These are phyloP conservation scores for Drosophila subquinaria DNA, from an alignment of 2,888 invertebrate genomes.

Conservation along the genomic window DNA sequence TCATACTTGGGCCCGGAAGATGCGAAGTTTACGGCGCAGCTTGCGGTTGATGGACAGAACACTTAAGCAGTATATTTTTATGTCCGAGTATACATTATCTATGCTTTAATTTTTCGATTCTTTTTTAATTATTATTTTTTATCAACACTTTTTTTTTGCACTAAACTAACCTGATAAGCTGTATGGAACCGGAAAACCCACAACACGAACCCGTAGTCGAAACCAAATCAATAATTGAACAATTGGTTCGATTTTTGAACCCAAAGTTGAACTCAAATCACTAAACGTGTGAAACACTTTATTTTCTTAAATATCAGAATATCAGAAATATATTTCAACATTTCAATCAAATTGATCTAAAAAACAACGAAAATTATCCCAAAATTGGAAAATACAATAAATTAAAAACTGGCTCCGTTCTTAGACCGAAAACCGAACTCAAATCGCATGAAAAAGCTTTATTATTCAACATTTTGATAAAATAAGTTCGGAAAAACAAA, in stretches of 20 bases:
- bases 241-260: neutral
- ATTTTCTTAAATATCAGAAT: neutral
- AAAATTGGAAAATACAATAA: no score
- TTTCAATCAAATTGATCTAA: neutral
- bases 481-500: no score
- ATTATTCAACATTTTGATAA: no score
- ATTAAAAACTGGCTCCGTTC: neutral
- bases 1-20: constrained; percentile 7
- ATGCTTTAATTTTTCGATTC: neutral
- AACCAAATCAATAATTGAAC: neutral
- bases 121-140: constrained; percentile 4
- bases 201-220: constrained; percentile 9
- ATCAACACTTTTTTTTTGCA: constrained; percentile 39
- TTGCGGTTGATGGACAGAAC: constrained; percentile 9
- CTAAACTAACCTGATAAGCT: constrained; percentile 40
- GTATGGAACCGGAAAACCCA: neutral
- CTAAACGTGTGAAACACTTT: neutral
- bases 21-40: constrained; percentile 11
- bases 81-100: neutral
- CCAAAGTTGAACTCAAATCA: neutral
- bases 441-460: neutral
- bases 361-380: neutral
- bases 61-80: constrained; percentile 24
- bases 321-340: no score
- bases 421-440: neutral